phyloP scores from a whole-genome alignment of 2,113 vertebrate genomes.

The Pluvianellus socialis region DNA sequence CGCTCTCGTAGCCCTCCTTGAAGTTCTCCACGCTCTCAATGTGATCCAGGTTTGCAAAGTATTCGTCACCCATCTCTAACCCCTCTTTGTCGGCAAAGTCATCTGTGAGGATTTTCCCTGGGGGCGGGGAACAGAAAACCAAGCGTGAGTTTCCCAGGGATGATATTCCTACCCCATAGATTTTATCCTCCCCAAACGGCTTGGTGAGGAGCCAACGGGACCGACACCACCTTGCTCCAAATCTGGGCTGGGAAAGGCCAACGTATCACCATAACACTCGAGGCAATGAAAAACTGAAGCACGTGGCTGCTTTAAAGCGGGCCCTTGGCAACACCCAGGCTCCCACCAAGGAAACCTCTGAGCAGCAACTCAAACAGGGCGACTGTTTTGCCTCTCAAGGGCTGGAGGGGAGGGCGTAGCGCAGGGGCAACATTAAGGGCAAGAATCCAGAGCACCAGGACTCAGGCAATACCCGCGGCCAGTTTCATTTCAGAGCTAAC shows the following conservation, averaged over 20 bases:
- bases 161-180: rapidly evolving
- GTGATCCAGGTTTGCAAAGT: slow-evolving; percentile 96
- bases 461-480: rapidly evolving
- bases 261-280: rapidly evolving
- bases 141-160: background rate
- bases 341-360: background rate
- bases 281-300: background rate
- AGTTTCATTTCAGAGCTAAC: rapidly evolving
- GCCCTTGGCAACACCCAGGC: background rate
- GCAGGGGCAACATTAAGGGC: background rate
- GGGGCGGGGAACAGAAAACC: rapidly evolving
- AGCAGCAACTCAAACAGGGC: background rate
- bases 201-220: rapidly evolving
- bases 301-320: rapidly evolving
- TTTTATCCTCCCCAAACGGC: background rate
- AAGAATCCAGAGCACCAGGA: background rate
- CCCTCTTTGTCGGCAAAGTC: slow-evolving; percentile 98
- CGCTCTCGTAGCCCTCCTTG: slow-evolving; percentile 98
- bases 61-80: slow-evolving; percentile 96
- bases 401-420: background rate
- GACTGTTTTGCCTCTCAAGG: background rate
- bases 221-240: rapidly evolving
- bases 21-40: slow-evolving; percentile 99
- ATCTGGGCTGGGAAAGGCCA: background rate
- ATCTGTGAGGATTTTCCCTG: slow-evolving; percentile 96